Base-by-base conservation (phyloP, 2,888 invertebrate genomes). In the Steinernema hermaphroditum region DNA sequence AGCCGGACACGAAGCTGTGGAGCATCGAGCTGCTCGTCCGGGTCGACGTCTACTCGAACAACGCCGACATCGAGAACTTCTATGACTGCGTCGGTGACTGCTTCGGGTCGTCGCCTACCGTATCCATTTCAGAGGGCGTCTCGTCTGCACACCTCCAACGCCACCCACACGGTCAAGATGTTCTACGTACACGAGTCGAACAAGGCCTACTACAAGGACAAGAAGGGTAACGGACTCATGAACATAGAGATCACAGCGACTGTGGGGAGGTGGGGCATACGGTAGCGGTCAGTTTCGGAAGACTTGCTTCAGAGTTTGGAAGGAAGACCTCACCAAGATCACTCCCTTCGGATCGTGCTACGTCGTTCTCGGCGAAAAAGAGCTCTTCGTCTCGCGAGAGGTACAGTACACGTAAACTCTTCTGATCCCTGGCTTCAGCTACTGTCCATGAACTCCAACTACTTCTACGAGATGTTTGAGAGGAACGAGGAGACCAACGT, bases 1-100 rank as follows among this genome's bases (percentile, higher is more conserved):
- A 54, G 54, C 54, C 24, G 54, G 54, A 54, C 22, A 54, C 54
- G 54, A 6, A 19, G 4, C 54, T 54, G 4, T 54, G 54, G 54
- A 54, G 54, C 54, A 22, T 22, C 24, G 54, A 54, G 12, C 14
- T 54, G 54, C 54, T 54, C 2, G 19, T 54, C 2, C 19, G 27
- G 27, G 54, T 54, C 22, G 54, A 54, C 19, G 54, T 54, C 22
- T 24, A 6, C 54, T 2, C 54, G 4, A 54, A 2, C 24, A 22
- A 4, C 22, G 22, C 16, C 22, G 22, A 19, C 14, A 2, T 2
- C 4, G 27, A 54, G 4, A 54, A 54, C 27, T 54, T 54, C 54
- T 54, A 24, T 27, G 54, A 22, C 2, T 54, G 24, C 1, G 54
- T 54, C 12, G 19, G 49, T 41, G n/a, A n/a, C n/a, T n/a, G n/a